Percentiles rank a stretch among this genome's conserved stretches.
Evolutionary conservation across 2,888 invertebrate species (phyloP).

Genomic region (Brachypalpus laphriformis): DNA sequence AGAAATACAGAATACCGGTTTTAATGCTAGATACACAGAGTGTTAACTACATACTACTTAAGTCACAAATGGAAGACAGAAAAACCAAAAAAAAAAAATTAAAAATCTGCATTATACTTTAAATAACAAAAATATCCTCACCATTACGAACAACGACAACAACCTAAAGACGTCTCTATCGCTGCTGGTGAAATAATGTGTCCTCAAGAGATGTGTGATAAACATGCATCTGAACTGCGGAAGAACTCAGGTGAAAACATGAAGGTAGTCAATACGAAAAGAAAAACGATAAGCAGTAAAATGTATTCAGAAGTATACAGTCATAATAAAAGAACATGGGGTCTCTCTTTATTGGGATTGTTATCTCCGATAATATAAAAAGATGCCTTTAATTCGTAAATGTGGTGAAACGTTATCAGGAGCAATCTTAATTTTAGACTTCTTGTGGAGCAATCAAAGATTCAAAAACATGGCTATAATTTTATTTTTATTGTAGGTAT

Average conservation of each 20-base stretch:
- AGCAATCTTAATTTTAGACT: conserved; percentile 75
- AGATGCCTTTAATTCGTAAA: conserved; percentile 71
- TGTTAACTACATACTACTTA: not conserved
- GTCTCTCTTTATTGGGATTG: conserved; percentile 69
- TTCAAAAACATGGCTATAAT: conserved; percentile 78
- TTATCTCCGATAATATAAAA: conserved; percentile 73
- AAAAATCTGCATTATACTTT: conserved; percentile 31
- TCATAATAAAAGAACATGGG: conserved; percentile 71
- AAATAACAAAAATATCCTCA: conserved; percentile 58
- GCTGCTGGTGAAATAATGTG: conserved; percentile 61
- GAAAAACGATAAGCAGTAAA: conserved; percentile 68
- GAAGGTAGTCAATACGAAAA: conserved; percentile 24
- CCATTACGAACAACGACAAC: conserved; percentile 54
- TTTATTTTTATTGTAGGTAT: conserved; percentile 73
- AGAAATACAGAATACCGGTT: conserved; percentile 11
- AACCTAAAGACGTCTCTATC: conserved; percentile 67
- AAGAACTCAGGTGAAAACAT: conserved; percentile 66
- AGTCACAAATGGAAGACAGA: not conserved
- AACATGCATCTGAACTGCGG: conserved; percentile 69
- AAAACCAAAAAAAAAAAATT: too few species aligned
- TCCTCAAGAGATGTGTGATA: conserved; percentile 68
- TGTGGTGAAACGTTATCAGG: conserved; percentile 74
- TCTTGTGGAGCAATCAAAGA: conserved; percentile 76
- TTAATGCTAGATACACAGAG: not conserved
- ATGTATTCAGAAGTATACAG: conserved; percentile 69